Evolutionary conservation across 2,113 vertebrate genomes (phyloP).

Genomic region (Bos indicus): DNA sequence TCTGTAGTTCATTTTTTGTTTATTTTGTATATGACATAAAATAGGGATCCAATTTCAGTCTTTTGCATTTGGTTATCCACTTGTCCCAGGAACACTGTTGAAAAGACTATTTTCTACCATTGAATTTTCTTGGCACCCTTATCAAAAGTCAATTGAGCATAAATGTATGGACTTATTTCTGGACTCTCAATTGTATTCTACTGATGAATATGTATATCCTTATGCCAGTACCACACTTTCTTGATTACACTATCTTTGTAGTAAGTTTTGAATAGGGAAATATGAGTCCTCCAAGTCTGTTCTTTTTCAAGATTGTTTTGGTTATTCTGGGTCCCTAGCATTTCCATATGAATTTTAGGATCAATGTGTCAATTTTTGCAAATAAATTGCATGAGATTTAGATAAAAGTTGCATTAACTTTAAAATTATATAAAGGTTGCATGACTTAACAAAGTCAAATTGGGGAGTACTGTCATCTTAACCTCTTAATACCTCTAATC

Average conservation of each 20-base stretch:
- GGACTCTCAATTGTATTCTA: background rate
- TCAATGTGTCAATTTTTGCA: constrained; percentile 1
- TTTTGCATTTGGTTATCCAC: background rate
- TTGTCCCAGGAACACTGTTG: background rate
- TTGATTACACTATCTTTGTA: constrained; percentile 35
- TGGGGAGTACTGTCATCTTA: background rate
- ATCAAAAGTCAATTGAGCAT: constrained; percentile 44
- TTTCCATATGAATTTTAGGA: constrained; percentile 48
- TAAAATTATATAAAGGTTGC: background rate
- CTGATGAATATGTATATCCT: constrained; percentile 57
- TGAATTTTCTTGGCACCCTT: background rate
- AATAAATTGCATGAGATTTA: constrained; percentile 4
- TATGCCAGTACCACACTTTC: constrained; percentile 22
- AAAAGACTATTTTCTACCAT: constrained; percentile 8
- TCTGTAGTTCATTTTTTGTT: background rate
- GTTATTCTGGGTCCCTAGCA: constrained; percentile 36
- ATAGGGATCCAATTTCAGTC: background rate
- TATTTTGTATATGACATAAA: background rate
- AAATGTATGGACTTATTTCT: constrained; percentile 44
- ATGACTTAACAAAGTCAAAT: background rate
- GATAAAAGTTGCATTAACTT: background rate
- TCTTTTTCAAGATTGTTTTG: constrained; percentile 38
- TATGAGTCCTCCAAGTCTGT: constrained; percentile 9
- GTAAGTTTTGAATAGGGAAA: constrained; percentile 56
- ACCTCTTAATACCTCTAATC: background rate